Conservation (phyloP, 2,113 vertebrate species). For the Malurus alboscapulatus region DNA sequence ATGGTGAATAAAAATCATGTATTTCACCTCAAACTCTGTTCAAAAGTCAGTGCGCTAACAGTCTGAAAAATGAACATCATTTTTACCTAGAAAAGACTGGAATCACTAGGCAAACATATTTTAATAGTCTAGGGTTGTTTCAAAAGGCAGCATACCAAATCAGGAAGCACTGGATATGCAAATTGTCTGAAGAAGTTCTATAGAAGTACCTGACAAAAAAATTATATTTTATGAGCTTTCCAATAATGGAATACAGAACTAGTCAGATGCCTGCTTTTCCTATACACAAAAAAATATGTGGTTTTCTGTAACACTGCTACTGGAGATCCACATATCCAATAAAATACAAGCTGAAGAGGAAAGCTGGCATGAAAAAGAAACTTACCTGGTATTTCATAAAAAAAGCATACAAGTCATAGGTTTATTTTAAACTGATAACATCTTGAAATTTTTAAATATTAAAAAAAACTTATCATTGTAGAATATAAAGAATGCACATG, state of each 20-base stretch:
- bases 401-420: background rate
- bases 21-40: background rate
- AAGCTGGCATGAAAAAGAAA: background rate
- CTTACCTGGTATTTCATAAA: background rate
- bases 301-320: background rate
- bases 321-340: background rate
- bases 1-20: rapidly evolving
- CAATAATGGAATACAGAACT: background rate
- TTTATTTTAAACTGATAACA: background rate
- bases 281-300: background rate
- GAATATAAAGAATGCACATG: background rate
- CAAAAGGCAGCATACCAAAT: background rate
- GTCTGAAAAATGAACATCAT: background rate
- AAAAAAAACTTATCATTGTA: background rate
- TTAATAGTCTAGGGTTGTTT: background rate
- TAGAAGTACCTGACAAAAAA: background rate
- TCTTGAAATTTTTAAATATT: background rate
- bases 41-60: background rate
- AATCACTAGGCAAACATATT: background rate
- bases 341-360: background rate
- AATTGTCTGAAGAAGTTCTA: background rate
- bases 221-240: background rate
- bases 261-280: background rate
- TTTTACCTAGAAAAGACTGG: background rate
- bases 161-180: background rate